Evolutionary conservation across 2,797 vertebrate species (phyloP).

Genomic region (Sebastes matsubarae): DNA sequence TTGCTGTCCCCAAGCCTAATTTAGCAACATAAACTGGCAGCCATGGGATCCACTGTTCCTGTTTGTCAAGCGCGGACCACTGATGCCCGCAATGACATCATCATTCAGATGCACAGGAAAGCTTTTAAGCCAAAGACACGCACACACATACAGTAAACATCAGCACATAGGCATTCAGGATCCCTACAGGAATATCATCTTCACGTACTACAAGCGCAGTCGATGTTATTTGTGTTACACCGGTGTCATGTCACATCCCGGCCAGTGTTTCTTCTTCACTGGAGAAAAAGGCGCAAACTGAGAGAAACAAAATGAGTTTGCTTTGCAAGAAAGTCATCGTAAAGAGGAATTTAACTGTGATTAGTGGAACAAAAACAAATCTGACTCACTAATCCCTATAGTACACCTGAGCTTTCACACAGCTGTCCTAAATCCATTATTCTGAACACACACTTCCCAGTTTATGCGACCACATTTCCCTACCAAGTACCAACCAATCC

Average conservation of each 20-base stretch:
- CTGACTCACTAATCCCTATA: slow-evolving; percentile 9
- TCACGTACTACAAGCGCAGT: slow-evolving; percentile 23
- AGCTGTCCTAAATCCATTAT: slow-evolving; percentile 26
- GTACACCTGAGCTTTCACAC: slow-evolving; percentile 16
- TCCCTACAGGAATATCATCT: slow-evolving; percentile 53
- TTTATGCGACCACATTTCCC: slow-evolving; percentile 14
- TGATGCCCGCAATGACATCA: slow-evolving; percentile 69
- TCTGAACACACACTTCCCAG: slow-evolving; percentile 5
- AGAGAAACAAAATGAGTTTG: neutral
- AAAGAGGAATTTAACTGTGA: slow-evolving; percentile 8
- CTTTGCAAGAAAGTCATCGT: slow-evolving; percentile 1
- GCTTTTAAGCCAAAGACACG: slow-evolving; percentile 64
- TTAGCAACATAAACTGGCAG: slow-evolving; percentile 64
- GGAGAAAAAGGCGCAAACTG: neutral
- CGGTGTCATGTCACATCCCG: slow-evolving; percentile 37
- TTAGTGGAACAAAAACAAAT: slow-evolving; percentile 9
- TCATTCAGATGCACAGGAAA: slow-evolving; percentile 50
- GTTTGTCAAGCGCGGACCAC: slow-evolving; percentile 64
- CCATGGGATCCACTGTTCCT: slow-evolving; percentile 63
- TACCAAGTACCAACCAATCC: slow-evolving; percentile 3
- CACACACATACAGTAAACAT: neutral
- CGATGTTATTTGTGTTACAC: slow-evolving; percentile 61
- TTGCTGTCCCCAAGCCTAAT: slow-evolving; percentile 58
- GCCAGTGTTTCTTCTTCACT: neutral
- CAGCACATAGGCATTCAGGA: neutral